These are phyloP conservation scores for Sebastes minor DNA, from an alignment of 2,797 vertebrate genomes.

Conservation along the genomic window DNA sequence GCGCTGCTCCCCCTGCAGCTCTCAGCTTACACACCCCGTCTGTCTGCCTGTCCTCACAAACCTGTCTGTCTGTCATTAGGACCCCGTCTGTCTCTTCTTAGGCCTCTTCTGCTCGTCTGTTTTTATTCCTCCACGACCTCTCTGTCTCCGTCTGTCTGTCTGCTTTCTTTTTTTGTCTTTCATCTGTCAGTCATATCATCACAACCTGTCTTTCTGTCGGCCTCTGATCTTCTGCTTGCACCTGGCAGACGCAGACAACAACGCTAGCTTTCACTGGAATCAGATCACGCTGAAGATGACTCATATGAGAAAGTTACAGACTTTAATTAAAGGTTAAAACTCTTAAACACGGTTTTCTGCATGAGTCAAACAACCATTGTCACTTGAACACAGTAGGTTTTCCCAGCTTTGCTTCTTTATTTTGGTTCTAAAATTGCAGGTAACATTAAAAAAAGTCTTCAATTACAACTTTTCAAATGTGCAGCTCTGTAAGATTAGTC, in stretches of 20 bases:
- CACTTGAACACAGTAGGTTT: neutral
- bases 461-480: neutral
- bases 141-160: neutral
- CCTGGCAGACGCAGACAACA: slow-evolving; percentile 6
- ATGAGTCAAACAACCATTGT: neutral
- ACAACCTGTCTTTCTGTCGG: neutral
- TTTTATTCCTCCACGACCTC: neutral
- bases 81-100: neutral
- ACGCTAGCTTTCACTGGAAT: slow-evolving; percentile 3
- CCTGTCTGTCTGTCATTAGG: slow-evolving; percentile 10
- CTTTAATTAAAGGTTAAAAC: slow-evolving; percentile 6
- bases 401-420: neutral
- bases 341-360: neutral
- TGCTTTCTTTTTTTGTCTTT: neutral
- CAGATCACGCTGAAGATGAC: neutral
- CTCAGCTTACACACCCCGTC: slow-evolving; percentile 64
- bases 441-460: neutral
- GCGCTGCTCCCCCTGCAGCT: slow-evolving; percentile 27
- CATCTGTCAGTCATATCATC: neutral
- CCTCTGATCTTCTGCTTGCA: slow-evolving; percentile 1
- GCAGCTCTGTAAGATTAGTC: neutral
- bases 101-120: neutral
- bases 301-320: neutral
- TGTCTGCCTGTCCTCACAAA: slow-evolving; percentile 19
- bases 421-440: neutral